These are phyloP conservation scores for Ditula angustiorana DNA, from an alignment of 2,888 invertebrate genomes.

Conservation along the genomic window DNA sequence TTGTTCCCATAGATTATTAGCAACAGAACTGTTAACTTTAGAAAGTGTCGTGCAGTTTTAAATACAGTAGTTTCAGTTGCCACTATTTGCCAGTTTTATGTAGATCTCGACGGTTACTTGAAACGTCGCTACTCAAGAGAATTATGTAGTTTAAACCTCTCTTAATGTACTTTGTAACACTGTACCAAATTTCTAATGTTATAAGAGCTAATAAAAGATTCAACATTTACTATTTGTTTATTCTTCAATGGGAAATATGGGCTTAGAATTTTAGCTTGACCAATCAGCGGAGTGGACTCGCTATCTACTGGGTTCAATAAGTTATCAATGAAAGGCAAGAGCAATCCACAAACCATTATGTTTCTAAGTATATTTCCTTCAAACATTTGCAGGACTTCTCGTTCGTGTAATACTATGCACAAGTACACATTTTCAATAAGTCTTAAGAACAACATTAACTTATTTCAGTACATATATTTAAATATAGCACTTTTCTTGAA, in stretches of 20 bases:
- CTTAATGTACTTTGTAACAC: too few species aligned
- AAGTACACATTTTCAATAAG: not conserved
- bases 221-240: not conserved
- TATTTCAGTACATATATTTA: not conserved
- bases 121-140: too few species aligned
- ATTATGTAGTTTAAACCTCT: too few species aligned
- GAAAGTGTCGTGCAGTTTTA: too few species aligned
- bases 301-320: conserved; percentile 22
- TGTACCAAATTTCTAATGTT: too few species aligned
- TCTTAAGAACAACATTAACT: not conserved
- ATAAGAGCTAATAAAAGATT: not conserved
- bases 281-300: not conserved
- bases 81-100: too few species aligned
- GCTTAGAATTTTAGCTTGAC: not conserved
- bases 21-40: too few species aligned
- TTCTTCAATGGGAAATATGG: not conserved
- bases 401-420: not conserved
- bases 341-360: not conserved
- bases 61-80: too few species aligned
- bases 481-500: conserved; percentile 14
- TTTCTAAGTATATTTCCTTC: conserved; percentile 7
- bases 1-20: too few species aligned
- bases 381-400: not conserved
- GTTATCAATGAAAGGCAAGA: conserved; percentile 21
- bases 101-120: too few species aligned